Conservation (phyloP, 2,113 vertebrate species). For the Vidua macroura region DNA sequence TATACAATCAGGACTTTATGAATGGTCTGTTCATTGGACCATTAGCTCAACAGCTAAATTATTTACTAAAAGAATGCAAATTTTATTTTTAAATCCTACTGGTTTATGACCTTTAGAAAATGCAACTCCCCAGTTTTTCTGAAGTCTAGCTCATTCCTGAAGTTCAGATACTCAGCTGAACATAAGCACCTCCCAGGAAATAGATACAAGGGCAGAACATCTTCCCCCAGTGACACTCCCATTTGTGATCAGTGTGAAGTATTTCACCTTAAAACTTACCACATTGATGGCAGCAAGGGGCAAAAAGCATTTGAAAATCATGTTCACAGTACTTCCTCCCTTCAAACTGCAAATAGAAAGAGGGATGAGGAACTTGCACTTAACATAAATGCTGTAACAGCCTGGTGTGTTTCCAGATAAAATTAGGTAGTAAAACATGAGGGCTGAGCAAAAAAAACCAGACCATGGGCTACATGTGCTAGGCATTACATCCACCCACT, state of each 20-base stretch:
- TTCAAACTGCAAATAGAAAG: slow-evolving; percentile 86
- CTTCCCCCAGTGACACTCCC: not conserved
- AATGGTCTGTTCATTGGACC: not conserved
- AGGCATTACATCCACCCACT: not conserved
- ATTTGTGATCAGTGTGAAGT: not conserved
- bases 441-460: not conserved
- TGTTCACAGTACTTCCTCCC: slow-evolving; percentile 98
- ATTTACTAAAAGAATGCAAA: not conserved
- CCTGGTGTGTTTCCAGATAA: not conserved
- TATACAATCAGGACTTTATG: not conserved
- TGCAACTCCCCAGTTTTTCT: not conserved
- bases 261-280: slow-evolving; percentile 79
- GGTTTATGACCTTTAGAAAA: not conserved
- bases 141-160: not conserved
- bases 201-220: not conserved
- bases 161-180: not conserved
- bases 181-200: not conserved
- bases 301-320: slow-evolving; percentile 99
- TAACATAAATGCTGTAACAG: not conserved
- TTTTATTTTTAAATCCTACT: not conserved
- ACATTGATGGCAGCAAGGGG: slow-evolving; percentile 96
- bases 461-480: not conserved
- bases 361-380: not conserved
- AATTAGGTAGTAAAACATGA: not conserved
- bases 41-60: not conserved